Base-by-base conservation (phyloP, 2,797 vertebrate genomes). In the Onychomys leucogaster region DNA sequence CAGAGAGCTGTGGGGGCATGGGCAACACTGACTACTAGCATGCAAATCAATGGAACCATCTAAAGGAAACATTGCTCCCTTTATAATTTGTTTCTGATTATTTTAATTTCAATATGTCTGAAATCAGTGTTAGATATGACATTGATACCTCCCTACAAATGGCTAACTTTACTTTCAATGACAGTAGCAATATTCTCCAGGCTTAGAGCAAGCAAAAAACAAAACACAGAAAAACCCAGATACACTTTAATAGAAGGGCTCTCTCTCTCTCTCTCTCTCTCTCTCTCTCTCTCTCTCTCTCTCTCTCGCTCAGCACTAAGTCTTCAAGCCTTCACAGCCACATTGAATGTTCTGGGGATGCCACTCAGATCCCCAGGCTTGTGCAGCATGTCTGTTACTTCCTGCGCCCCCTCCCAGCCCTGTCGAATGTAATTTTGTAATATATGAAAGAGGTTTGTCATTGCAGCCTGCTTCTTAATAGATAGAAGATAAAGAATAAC, bases 31-130 rank as follows among this genome's bases (percentile, higher is more conserved):
- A 27, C 73, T 11, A 0, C 75, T 59, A 49, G 63, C 13, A 3
- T 32, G 61, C 14, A 46, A 71, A 32, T 29, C 41, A 14, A 16
- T 0, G 0, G 32, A 82, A 49, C 59, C 85, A 52, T 52, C n/a
- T 12, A 16, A 16, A 55, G 78, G 94, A 46, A 82, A 37, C 49
- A 19, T 46, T 32, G 46, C 3, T 75, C 16, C 65, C 57, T 95
- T 89, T 87, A 89, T 94, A 69, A 92, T 83, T 85, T 85, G 67
- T 61, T 93, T 96, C 61, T 81, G 69, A 71, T 37, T 49, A 13
- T 41, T 90, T 86, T 49, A 21, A 95, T 92, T 80, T 75, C 27
- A 34, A 27, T 2, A 4, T 52, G 46, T 91, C 77, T 95, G 25
- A 8, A 29, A 46, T 41, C 29, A 52, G 59, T 43, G 52, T 67